phyloP scores from a whole-genome alignment of 2,113 vertebrate species.

The Sprattus sprattus region DNA sequence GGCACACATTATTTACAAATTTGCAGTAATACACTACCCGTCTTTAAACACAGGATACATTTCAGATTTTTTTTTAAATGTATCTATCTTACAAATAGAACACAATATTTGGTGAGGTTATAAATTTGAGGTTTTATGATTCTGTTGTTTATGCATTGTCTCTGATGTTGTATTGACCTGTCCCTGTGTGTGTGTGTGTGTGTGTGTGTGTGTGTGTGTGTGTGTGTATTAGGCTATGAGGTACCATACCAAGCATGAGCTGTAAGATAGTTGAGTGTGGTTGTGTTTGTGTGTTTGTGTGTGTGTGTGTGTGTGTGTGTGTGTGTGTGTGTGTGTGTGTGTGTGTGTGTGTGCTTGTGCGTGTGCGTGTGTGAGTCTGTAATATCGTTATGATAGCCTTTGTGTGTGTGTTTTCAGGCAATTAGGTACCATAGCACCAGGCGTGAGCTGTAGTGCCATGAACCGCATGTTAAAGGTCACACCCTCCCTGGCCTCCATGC shows the following conservation, averaged over 20 bases:
- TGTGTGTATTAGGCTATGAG: neutral
- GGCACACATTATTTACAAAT: neutral
- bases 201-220: neutral
- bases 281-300: conserved; percentile 1
- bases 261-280: no score
- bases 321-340: conserved; percentile 18
- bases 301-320: conserved; percentile 27
- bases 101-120: no score
- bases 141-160: neutral
- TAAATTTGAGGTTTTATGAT: neutral
- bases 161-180: neutral
- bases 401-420: conserved; percentile 52
- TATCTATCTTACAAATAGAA: neutral
- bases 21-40: neutral
- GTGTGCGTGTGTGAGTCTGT: neutral
- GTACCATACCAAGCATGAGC: no score
- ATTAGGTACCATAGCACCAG: conserved; percentile 67
- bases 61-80: no score
- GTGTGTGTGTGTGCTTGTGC: neutral
- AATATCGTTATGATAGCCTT: no score
- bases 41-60: neutral
- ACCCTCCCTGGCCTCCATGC: conserved; percentile 34
- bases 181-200: neutral
- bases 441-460: conserved; percentile 64
- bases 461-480: conserved; percentile 39